phyloP scores from a whole-genome alignment of 2,888 invertebrate species.

The Agriotes lineatus region DNA sequence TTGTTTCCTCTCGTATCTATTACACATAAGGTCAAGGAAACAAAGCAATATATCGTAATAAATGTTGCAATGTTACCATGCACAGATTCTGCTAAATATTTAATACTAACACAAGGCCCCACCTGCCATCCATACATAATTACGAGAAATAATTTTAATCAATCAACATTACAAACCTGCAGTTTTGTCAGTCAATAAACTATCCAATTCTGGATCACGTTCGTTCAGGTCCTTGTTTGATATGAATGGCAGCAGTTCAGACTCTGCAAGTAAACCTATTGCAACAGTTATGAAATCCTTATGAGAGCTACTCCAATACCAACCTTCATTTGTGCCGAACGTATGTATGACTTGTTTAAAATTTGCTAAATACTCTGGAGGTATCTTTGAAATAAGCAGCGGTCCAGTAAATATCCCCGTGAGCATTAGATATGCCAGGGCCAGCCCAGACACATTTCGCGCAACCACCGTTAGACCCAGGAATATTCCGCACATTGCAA shows the following conservation, averaged over 20 bases:
- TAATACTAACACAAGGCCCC: no score
- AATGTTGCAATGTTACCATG: no score
- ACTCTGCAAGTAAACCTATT: slow-evolving; percentile 60
- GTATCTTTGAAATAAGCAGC: slow-evolving; percentile 52
- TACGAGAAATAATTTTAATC: neutral
- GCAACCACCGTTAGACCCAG: slow-evolving; percentile 60
- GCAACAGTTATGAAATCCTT: neutral
- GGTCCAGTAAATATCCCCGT: slow-evolving; percentile 57
- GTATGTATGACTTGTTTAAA: slow-evolving; percentile 50
- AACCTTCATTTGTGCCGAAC: slow-evolving; percentile 54
- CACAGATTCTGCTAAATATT: no score
- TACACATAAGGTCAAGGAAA: no score
- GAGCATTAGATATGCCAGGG: slow-evolving; percentile 56
- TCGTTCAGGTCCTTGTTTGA: slow-evolving; percentile 55
- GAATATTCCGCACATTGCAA: slow-evolving; percentile 59
- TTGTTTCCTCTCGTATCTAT: no score
- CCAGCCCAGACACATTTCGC: slow-evolving; percentile 60
- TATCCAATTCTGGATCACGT: slow-evolving; percentile 59
- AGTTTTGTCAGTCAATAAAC: slow-evolving; percentile 61
- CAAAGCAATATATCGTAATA: no score
- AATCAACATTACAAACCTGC: slow-evolving; percentile 58
- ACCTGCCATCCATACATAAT: no score
- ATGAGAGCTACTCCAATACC: slow-evolving; percentile 19
- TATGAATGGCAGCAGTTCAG: slow-evolving; percentile 64
- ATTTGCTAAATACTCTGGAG: slow-evolving; percentile 51